Percentiles rank a stretch among this genome's conserved stretches.
These are phyloP conservation scores for Silurus asotus DNA, from an alignment of 2,113 vertebrate species.

Conservation along the genomic window DNA sequence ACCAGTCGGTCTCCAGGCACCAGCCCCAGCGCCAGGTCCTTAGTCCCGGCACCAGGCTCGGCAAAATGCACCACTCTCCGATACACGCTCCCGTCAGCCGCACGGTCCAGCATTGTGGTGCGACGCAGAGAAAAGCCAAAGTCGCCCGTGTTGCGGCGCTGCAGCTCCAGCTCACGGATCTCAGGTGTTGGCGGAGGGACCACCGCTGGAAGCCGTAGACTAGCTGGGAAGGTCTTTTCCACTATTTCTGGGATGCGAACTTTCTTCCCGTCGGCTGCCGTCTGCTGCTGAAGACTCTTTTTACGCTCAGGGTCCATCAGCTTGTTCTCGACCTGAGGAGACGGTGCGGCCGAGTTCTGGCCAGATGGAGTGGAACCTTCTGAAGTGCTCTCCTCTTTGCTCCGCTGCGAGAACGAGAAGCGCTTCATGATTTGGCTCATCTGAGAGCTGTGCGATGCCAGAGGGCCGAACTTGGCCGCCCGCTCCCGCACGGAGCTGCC, in stretches of 20 bases:
- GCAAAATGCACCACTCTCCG: constrained; percentile 91
- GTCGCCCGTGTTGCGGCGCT: constrained; percentile 89
- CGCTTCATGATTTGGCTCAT: constrained; percentile 80
- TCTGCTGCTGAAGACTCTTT: constrained; percentile 56
- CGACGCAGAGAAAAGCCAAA: constrained; percentile 94
- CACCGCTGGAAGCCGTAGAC: constrained; percentile 80
- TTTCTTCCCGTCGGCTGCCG: constrained; percentile 11
- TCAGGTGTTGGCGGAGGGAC: constrained; percentile 75
- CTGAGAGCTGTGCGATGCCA: constrained; percentile 84
- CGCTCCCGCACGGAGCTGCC: constrained; percentile 86
- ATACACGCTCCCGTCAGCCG: constrained; percentile 80
- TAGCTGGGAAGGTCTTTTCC: constrained; percentile 79
- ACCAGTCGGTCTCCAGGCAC: constrained; percentile 92
- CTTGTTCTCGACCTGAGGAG: constrained; percentile 78
- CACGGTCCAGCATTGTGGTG: constrained; percentile 90
- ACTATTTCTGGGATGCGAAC: constrained; percentile 79
- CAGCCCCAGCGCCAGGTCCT: constrained; percentile 86
- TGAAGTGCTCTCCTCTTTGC: constrained; percentile 76
- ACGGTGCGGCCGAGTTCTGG: constrained; percentile 77
- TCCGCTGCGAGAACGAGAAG: constrained; percentile 81
- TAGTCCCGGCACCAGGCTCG: constrained; percentile 88
- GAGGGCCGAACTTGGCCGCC: constrained; percentile 87
- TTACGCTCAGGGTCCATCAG: constrained; percentile 67
- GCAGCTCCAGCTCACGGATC: constrained; percentile 84
- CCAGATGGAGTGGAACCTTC: constrained; percentile 81